Evolutionary conservation across 2,888 invertebrate species (phyloP).

Genomic region (Scaptodrosophila latifasciaeformis): DNA sequence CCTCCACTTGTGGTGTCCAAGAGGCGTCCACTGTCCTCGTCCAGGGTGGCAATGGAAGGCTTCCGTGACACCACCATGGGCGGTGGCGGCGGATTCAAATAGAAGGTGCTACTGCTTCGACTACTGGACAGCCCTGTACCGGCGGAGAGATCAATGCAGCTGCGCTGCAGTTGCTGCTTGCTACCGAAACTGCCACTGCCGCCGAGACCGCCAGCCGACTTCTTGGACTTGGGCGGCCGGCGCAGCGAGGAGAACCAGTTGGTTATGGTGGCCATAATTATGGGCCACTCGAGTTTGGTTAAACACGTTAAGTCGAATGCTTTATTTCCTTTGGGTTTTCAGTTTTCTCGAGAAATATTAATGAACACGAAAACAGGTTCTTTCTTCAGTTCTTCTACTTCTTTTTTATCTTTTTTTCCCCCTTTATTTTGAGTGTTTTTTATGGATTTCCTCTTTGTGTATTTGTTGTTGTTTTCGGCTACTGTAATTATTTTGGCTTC

Average conservation of each 20-base stretch:
- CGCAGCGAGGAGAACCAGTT: slow-evolving; percentile 89
- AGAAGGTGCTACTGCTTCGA: slow-evolving; percentile 69
- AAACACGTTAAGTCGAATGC: no score
- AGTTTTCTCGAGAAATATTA: no score
- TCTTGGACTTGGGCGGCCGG: slow-evolving; percentile 76
- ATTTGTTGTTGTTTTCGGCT: slow-evolving; percentile 12
- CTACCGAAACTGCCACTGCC: slow-evolving; percentile 57
- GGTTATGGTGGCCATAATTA: no score
- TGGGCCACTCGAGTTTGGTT: no score
- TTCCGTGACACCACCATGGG: background rate
- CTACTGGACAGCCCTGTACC: slow-evolving; percentile 16
- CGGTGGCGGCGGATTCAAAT: slow-evolving; percentile 46
- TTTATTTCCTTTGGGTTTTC: slow-evolving; percentile 36
- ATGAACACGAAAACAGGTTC: no score
- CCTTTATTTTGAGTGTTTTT: no score
- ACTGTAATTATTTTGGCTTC: slow-evolving; percentile 40
- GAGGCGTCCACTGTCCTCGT: slow-evolving; percentile 41
- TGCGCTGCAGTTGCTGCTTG: slow-evolving; percentile 72
- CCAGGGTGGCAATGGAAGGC: background rate
- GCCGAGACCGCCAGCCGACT: slow-evolving; percentile 37
- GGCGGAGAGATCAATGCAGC: slow-evolving; percentile 72
- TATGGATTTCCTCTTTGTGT: slow-evolving; percentile 8
- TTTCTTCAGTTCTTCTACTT: no score
- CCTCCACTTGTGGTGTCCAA: slow-evolving; percentile 15
- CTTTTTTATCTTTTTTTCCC: no score